These are phyloP conservation scores for Axea sp. DNA, from an alignment of 2,888 invertebrate genomes.

Conservation along the genomic window DNA sequence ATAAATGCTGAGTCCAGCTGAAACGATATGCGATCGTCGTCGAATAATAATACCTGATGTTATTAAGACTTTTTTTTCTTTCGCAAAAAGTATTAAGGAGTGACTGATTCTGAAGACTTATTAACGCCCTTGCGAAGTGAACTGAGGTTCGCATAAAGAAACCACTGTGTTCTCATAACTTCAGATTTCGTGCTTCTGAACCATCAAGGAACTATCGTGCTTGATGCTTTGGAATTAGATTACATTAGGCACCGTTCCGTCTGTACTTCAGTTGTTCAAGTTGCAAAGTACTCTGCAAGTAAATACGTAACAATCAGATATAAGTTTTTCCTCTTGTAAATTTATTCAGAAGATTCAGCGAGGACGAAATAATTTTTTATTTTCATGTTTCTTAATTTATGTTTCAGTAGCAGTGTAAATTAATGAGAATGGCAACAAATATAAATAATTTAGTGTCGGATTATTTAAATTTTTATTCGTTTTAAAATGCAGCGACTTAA, in stretches of 20 bases:
- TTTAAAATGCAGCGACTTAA: conserved; percentile 7
- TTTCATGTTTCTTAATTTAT: not conserved
- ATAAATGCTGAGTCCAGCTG: conserved; percentile 1
- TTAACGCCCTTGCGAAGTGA: conserved; percentile 56
- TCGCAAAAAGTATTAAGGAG: conserved; percentile 18
- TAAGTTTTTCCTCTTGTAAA: not conserved
- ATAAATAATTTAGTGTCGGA: conserved; percentile 21
- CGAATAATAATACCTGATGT: conserved; percentile 26
- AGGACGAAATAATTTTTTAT: too few relatives aligned
- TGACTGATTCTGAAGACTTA: conserved; percentile 41
- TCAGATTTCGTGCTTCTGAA: too few relatives aligned
- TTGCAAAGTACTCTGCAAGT: conserved; percentile 10
- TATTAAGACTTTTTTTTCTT: conserved; percentile 6
- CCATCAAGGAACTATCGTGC: conserved; percentile 30
- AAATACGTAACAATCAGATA: conserved; percentile 22
- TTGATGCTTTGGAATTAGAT: conserved; percentile 50
- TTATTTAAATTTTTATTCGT: conserved; percentile 26
- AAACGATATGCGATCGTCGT: not conserved
- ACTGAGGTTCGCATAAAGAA: conserved; percentile 47
- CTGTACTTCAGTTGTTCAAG: conserved; percentile 37
- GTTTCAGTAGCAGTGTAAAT: not conserved
- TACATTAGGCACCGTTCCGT: conserved; percentile 32
- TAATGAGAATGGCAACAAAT: not conserved
- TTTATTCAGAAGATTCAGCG: too few relatives aligned
- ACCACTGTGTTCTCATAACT: conserved; percentile 39